A percentile compares a stretch with the other conserved stretches of the same genome.
Evolutionary conservation across 2,888 invertebrate genomes (phyloP).

Genomic region (Drosophila monieri): DNA sequence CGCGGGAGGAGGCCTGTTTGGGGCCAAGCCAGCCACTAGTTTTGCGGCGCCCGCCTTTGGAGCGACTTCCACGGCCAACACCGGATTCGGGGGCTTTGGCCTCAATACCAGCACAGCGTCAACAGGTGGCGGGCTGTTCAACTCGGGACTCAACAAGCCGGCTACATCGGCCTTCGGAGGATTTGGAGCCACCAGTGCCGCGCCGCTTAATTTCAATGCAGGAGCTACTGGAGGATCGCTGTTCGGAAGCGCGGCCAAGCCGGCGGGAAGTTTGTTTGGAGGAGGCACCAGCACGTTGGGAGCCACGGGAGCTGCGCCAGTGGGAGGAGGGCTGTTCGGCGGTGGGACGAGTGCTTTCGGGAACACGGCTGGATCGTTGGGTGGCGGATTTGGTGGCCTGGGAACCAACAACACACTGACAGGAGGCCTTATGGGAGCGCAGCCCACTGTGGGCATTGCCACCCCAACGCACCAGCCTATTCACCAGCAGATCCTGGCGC

Average conservation of each 20-base stretch:
- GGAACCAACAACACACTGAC: slow-evolving; percentile 56
- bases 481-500: slow-evolving; percentile 90
- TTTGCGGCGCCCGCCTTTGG: slow-evolving; percentile 84
- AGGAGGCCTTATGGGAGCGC: slow-evolving; percentile 40
- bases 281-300: slow-evolving; percentile 65
- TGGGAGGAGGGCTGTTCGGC: slow-evolving; percentile 84
- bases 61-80: slow-evolving; percentile 71
- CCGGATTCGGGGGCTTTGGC: slow-evolving; percentile 79
- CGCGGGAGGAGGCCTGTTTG: slow-evolving; percentile 83
- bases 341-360: slow-evolving; percentile 79
- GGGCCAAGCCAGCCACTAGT: slow-evolving; percentile 82
- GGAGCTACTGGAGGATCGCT: slow-evolving; percentile 81
- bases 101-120: slow-evolving; percentile 65
- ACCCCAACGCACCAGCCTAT: slow-evolving; percentile 82
- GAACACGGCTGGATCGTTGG: slow-evolving; percentile 54
- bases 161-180: slow-evolving; percentile 86
- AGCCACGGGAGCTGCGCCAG: slow-evolving; percentile 31
- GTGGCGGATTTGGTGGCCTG: slow-evolving; percentile 64
- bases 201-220: slow-evolving; percentile 82
- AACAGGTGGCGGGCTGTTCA: slow-evolving; percentile 79
- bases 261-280: slow-evolving; percentile 84
- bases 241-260: slow-evolving; percentile 85
- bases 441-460: slow-evolving; percentile 27
- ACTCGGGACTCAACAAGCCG: slow-evolving; percentile 82
- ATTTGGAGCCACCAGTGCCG: slow-evolving; percentile 84